phyloP scores from a whole-genome alignment of 2,888 invertebrate species.

The Elgonia sp. region DNA sequence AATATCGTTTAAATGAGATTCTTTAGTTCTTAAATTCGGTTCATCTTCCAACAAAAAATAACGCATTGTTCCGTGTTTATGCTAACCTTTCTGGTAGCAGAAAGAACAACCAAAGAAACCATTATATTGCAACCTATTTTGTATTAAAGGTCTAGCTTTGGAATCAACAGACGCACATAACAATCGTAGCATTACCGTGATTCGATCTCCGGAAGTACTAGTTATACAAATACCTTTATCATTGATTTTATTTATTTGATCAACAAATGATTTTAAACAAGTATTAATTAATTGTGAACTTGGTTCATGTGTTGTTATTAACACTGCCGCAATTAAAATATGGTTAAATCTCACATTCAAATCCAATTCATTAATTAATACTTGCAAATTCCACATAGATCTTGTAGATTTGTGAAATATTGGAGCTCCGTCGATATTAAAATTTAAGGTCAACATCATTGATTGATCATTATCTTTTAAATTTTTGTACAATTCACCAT shows the following conservation, averaged over 20 bases:
- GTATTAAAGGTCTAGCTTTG: constrained; percentile 39
- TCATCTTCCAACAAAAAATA: constrained; percentile 26
- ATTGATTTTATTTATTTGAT: no score
- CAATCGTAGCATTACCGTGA: no score
- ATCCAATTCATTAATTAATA: constrained; percentile 43
- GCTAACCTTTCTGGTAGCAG: constrained; percentile 50
- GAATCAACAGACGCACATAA: constrained; percentile 31
- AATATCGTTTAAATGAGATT: constrained; percentile 16
- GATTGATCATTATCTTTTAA: not conserved
- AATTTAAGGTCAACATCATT: constrained; percentile 7
- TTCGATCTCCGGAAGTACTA: no score
- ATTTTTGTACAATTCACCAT: constrained; percentile 28
- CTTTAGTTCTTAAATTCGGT: constrained; percentile 18
- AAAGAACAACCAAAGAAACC: constrained; percentile 49
- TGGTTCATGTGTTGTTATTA: constrained; percentile 46
- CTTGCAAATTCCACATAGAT: constrained; percentile 55
- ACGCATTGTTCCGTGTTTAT: constrained; percentile 32
- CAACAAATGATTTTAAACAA: constrained; percentile 22
- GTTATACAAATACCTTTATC: no score
- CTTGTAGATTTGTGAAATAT: constrained; percentile 50
- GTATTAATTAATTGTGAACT: constrained; percentile 38
- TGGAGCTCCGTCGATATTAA: constrained; percentile 52
- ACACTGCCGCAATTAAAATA: constrained; percentile 48
- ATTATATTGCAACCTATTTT: constrained; percentile 47
- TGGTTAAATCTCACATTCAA: constrained; percentile 16